Base-by-base conservation (phyloP, 2,113 vertebrate genomes). In the Hymenochirus boettgeri region DNA sequence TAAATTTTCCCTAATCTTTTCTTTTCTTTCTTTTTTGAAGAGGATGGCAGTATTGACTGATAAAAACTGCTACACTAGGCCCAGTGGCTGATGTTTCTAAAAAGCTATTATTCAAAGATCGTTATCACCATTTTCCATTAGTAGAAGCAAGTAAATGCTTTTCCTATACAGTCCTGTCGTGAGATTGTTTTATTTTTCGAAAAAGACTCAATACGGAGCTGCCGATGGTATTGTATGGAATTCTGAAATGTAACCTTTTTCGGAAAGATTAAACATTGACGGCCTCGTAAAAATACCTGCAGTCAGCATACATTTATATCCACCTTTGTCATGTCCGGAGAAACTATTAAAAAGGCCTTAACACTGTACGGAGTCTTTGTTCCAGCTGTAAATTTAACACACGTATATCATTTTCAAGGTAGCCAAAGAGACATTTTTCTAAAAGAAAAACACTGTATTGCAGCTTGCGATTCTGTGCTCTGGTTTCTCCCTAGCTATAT, bases 91-190 rank as follows among this genome's bases (percentile, higher is more conserved):
- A 72, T 79, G 64, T 75, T 82, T 86, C 79, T 80, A 76, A 84
- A 42, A 78, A 61, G 70, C 78, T 77, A 62, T 80, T 84, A 80
- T 84, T 82, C 71, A 62, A 80, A 88, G 83, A 83, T 82, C 61
- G 6, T 75, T 82, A 84, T 81, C 82, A 73, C 59, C 71, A 67
- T 78, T 86, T 85, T 83, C 81, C 79, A 83, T 86, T 85, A 86
- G 78, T 71, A 77, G 70, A 72, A 79, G 67, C 75, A 85, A 82
- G 74, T 70, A 73, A 84, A 86, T 48, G 50, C 73, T 85, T 78
- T 81, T 75, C 48, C 77, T 85, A 78, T 80, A 79, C 73, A 80
- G 83, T 64, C 69, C 73, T 79, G 74, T 77, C 74, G 72, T 70
- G 70, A 75, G 71, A 72, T 83, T 83, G 39, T 70, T 59, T 61